A percentile compares a stretch with the other conserved stretches of the same genome.
phyloP scores from a whole-genome alignment of 2,888 invertebrate genomes.

The Hydraecia micacea region DNA sequence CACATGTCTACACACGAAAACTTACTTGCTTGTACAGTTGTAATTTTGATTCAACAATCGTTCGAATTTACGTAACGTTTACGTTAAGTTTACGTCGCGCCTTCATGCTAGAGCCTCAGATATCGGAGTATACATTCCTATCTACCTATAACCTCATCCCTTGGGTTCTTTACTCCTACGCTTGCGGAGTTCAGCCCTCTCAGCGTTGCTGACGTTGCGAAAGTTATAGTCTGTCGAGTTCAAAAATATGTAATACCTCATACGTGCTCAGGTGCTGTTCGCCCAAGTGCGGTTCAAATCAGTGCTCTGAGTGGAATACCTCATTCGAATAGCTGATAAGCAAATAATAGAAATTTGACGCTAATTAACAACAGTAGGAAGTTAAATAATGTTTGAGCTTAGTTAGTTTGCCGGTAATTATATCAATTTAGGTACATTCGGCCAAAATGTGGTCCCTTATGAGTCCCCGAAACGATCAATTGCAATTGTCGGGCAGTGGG shows the following conservation, averaged over 20 bases:
- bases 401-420: background rate
- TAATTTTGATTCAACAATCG: background rate
- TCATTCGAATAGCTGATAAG: constrained; percentile 13
- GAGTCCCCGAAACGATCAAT: background rate
- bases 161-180: constrained; percentile 11
- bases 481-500: background rate
- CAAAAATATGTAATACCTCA: constrained; percentile 12
- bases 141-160: background rate
- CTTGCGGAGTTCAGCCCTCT: background rate
- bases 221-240: constrained; percentile 6
- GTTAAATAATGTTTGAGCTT: background rate
- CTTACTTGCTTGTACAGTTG: background rate
- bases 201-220: background rate
- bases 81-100: background rate
- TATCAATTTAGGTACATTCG: background rate
- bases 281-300: no score
- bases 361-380: background rate
- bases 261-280: no score
- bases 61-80: background rate
- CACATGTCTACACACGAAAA: no score
- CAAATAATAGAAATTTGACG: background rate
- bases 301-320: no score
- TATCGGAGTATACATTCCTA: background rate
- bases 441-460: background rate
- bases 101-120: background rate